These are phyloP conservation scores for Trachelus stipa DNA, from an alignment of 2,888 invertebrate genomes.

Conservation along the genomic window DNA sequence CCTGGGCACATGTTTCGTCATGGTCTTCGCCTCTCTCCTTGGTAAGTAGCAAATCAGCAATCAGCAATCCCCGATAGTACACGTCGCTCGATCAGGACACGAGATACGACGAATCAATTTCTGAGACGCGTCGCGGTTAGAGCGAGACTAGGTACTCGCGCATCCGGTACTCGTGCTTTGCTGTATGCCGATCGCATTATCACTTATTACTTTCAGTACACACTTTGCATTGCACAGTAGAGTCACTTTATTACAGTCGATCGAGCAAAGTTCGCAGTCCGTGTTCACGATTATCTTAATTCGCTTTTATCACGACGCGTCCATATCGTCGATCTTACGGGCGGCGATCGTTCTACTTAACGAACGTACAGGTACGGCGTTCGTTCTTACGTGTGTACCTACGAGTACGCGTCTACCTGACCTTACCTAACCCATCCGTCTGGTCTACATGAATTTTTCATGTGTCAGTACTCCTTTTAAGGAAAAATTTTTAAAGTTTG, in stretches of 20 bases:
- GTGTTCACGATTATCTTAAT: conserved; percentile 4
- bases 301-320: conserved; percentile 1
- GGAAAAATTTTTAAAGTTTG: too few species aligned
- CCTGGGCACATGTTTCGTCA: conserved; percentile 97
- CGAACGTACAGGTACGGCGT: not conserved
- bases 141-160: not conserved
- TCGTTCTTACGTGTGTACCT: not conserved
- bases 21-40: conserved; percentile 97
- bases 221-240: not conserved
- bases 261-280: conserved; percentile 1
- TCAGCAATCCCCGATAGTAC: conserved; percentile 11
- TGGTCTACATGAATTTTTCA: not conserved
- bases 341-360: not conserved
- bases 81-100: not conserved
- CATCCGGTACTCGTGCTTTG: conserved; percentile 3
- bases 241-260: not conserved
- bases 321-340: not conserved
- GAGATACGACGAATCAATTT: not conserved
- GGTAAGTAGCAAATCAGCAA: conserved; percentile 72
- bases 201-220: not conserved
- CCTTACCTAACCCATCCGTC: not conserved
- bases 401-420: not conserved
- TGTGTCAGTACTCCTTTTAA: not conserved
- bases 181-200: not conserved
- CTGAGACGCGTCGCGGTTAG: not conserved